Base-by-base conservation (phyloP, 2,113 vertebrate species). In the Trinectes maculatus region DNA sequence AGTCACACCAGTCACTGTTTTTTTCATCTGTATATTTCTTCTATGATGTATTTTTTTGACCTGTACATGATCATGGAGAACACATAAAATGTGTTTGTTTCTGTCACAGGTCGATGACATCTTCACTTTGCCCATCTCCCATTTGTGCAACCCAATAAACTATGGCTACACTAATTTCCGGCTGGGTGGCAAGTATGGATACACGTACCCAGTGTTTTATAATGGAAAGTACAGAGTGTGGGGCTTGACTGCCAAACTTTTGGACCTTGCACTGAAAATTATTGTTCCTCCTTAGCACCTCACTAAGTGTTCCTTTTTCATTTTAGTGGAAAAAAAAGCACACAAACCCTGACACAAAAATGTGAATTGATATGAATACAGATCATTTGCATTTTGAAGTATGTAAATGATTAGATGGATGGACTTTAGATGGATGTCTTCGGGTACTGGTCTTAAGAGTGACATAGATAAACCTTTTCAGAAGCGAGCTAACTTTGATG, bases 121-220 rank as follows among this genome's bases (percentile, higher is more conserved):
- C 55, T 97, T 98, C 71, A 93, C 91, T 0, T 43, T 98, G 63
- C 91, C 95, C 0, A 65, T 98, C 63, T 88, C 89, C 11, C 95
- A 96, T 70, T 82, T 98, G 56, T 94, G 93, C 47, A 80, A 85
- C 18, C 90, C 88, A 0, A 77, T 87, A 60, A 96, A 96, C 83
- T 90, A 92, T 8, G 95, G 95, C 29, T 98, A 98, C 69, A 98
- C 96, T 3, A 87, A 95, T 76, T 98, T 96, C 81, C 93, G 96
- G 56, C 68, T 52, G 0, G 86, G 82, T 0, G 89, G 90, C 2
- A 91, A 79, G 63, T 96, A 94, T 0, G 15, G 85, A 15, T 95
- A 95, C 91, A 98, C 96, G 0, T 51, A 96, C 15, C 96, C 96
- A 0, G 93, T 97, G 79, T 97, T 98, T 87, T 89, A 92, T 6